Percentiles rank a stretch among this genome's conserved stretches.
Conservation (phyloP, 2,797 vertebrate genomes). For the Syngnathus rostellatus region DNA sequence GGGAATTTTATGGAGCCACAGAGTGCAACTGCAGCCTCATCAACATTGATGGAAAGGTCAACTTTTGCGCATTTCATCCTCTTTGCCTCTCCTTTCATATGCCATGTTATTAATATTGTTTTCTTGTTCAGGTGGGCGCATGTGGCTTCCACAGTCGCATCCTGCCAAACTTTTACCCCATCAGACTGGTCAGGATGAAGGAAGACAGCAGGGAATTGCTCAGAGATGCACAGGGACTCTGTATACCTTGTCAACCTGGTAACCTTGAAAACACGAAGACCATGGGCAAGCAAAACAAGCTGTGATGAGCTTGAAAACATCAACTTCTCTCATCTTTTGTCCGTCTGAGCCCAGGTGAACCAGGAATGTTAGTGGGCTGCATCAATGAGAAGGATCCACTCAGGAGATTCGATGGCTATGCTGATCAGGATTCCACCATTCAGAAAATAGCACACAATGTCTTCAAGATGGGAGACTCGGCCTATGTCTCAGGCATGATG, state of each 20-base stretch:
- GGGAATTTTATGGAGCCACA: conserved; percentile 87
- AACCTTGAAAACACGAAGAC: conserved; percentile 20
- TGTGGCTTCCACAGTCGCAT: conserved; percentile 85
- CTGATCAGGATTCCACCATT: conserved; percentile 67
- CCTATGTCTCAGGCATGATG: conserved; percentile 74
- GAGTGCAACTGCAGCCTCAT: conserved; percentile 91
- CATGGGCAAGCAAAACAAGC: conserved; percentile 2
- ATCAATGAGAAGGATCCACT: conserved; percentile 76
- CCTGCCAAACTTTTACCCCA: conserved; percentile 76
- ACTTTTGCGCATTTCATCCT: not conserved
- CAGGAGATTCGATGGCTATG: conserved; percentile 80
- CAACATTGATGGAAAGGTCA: conserved; percentile 84
- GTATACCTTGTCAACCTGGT: conserved; percentile 76
- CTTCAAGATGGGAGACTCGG: conserved; percentile 76
- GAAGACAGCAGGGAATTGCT: conserved; percentile 74
- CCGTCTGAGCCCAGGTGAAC: conserved; percentile 65
- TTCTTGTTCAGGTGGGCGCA: conserved; percentile 69
- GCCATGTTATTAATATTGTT: not conserved
- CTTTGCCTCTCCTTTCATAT: not conserved
- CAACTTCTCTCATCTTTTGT: not conserved
- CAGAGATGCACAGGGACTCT: conserved; percentile 72
- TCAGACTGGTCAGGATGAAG: conserved; percentile 73
- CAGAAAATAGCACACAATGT: conserved; percentile 74
- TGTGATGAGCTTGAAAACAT: not conserved
- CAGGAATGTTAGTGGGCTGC: conserved; percentile 74